These are phyloP conservation scores for Gymnosoma rotundatum DNA, from an alignment of 2,888 invertebrate species.

Conservation along the genomic window DNA sequence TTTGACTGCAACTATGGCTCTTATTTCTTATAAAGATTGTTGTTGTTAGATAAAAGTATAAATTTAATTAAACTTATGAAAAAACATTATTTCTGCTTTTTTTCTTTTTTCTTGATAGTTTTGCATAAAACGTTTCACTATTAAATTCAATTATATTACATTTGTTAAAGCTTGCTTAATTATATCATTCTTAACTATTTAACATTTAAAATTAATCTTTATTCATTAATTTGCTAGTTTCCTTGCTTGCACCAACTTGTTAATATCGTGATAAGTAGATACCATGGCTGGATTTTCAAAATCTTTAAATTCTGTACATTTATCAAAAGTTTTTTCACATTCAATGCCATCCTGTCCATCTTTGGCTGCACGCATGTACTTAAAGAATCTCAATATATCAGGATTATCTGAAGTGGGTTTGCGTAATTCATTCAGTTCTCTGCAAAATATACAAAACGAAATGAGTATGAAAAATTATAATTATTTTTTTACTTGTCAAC, in stretches of 20 bases:
- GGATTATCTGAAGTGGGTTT: constrained; percentile 93
- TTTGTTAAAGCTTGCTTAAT: not conserved
- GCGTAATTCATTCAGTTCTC: constrained; percentile 92
- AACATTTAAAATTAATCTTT: not conserved
- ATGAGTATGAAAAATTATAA: too few relatives aligned
- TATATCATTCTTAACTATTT: not conserved
- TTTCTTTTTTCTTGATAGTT: too few relatives aligned
- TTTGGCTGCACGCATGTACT: constrained; percentile 94
- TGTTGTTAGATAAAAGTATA: too few relatives aligned
- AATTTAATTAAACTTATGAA: too few relatives aligned
- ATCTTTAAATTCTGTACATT: constrained; percentile 86
- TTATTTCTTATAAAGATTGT: too few relatives aligned
- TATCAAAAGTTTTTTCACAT: constrained; percentile 87
- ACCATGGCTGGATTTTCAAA: constrained; percentile 91
- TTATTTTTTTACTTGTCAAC: too few relatives aligned
- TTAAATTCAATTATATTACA: too few relatives aligned
- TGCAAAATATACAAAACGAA: constrained; percentile 77
- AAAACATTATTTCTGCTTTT: too few relatives aligned
- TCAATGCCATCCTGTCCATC: constrained; percentile 91
- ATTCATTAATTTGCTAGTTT: constrained; percentile 80
- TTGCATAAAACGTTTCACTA: too few relatives aligned
- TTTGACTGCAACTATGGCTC: too few relatives aligned
- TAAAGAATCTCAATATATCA: constrained; percentile 93
- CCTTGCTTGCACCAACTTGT: constrained; percentile 92
- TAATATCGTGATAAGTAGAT: constrained; percentile 92